Base-by-base conservation (phyloP, 2,113 vertebrate genomes). In the Hyperoodon ampullatus region DNA sequence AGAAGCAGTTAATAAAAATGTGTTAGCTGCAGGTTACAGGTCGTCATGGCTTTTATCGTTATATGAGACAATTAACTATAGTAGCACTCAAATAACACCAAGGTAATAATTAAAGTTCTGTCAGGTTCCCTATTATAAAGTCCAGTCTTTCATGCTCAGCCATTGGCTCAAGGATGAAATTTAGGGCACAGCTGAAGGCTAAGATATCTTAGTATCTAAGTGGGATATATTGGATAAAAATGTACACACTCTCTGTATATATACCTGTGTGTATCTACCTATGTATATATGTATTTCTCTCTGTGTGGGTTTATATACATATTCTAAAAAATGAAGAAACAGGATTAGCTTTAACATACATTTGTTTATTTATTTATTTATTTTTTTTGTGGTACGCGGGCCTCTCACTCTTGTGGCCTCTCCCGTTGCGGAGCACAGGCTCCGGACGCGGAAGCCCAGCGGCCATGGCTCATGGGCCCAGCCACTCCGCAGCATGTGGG, bases 61-160 rank as follows among this genome's bases (percentile, higher is more conserved):
- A n/a, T 68, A 72, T 35, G 58, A 90, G 42, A 82, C 0, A 97
- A 94, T 94, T 97, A 96, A 65, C 72, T 96, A 96, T 14, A 75
- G 42, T 68, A 60, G 14, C 65, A 93, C 71, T 85, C 75, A 88
- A 75, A 90, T 97, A 93, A 96, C 15, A 68, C 6, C 71, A 68
- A 86, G 83, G 88, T 90, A 61, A 94, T 90, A 61, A 94, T 97
- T 96, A 94, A 97, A 94, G 47, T 94, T 88, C 60, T 95, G 93
- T 96, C 97, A 96, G 91, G 26, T 42, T 47, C 15, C 39, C 19
- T 84, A 87, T 1, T 93, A 90, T 93, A 97, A 98, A 98, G 83
- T 16, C 53, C 14, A 63, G 71, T 92, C 0, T 11, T 96, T 97
- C 87, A 71, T 88, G 68, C 18, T 61, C 63, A 44, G 21, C 53